Evolutionary conservation across 2,113 vertebrate species (phyloP).

Genomic region (Osmerus eperlanus): DNA sequence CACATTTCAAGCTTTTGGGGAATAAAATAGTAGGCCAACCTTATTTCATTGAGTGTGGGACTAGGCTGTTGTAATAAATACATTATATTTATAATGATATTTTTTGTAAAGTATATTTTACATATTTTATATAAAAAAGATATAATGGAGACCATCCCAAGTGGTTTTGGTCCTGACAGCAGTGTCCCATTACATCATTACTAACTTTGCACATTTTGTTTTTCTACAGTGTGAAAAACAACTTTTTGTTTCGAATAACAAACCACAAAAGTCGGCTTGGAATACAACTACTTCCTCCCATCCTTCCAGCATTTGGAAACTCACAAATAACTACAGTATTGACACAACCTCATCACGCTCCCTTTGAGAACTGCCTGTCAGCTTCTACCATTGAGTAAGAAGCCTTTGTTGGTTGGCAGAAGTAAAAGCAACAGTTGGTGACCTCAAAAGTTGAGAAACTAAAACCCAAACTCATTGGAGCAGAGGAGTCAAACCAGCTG

Average conservation of each 20-base stretch:
- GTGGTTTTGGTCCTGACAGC: no score
- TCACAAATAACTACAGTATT: conserved; percentile 32
- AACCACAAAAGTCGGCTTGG: neutral
- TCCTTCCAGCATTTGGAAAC: neutral
- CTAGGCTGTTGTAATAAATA: no score
- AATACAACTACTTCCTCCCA: neutral
- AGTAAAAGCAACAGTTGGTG: conserved; percentile 2
- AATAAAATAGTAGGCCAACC: neutral
- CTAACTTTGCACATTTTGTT: no score
- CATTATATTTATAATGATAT: no score
- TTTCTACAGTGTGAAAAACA: no score
- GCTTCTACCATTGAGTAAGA: conserved; percentile 10
- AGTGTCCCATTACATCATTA: no score
- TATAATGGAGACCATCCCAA: neutral
- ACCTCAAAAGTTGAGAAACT: conserved; percentile 1
- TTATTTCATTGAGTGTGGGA: no score
- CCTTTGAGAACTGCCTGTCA: conserved; percentile 1
- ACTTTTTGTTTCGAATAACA: neutral
- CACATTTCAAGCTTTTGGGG: neutral
- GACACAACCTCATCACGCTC: conserved; percentile 8
- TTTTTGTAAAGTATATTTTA: neutral
- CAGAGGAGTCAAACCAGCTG: conserved; percentile 30
- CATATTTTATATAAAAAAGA: neutral
- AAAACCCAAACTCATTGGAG: neutral
- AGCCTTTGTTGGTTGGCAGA: conserved; percentile 5